These are phyloP conservation scores for Plutomurus gul DNA, from an alignment of 1,140 invertebrate genomes.

Conservation along the genomic window DNA sequence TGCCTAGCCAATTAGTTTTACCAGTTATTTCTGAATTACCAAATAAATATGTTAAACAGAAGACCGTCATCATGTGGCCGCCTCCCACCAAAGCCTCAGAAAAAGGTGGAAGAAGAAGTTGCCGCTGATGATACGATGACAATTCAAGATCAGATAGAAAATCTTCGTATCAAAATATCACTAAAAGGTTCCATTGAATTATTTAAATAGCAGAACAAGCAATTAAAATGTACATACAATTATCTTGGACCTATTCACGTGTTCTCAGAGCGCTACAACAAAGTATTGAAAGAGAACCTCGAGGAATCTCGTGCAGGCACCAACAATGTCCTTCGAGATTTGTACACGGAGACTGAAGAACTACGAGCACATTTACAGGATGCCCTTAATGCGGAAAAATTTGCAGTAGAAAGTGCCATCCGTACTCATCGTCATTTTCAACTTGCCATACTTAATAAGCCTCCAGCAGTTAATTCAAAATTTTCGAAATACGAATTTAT, in stretches of 20 bases:
- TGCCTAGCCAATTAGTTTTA: no score
- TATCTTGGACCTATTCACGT: background rate
- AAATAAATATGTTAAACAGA: no score
- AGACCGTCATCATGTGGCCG: constrained; percentile 32
- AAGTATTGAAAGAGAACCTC: constrained; percentile 48
- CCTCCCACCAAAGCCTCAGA: constrained; percentile 23
- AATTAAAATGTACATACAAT: background rate
- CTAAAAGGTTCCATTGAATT: constrained; percentile 33
- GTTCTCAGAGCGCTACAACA: constrained; percentile 48
- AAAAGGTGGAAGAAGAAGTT: constrained; percentile 8
- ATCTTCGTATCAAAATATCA: constrained; percentile 45
- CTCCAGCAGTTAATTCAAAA: background rate
- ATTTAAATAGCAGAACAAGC: background rate
- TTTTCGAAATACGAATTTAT: background rate
- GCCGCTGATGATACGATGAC: constrained; percentile 21
- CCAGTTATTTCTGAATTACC: no score
- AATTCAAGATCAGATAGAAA: constrained; percentile 49
- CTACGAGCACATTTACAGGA: constrained; percentile 43
- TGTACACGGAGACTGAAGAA: constrained; percentile 34
- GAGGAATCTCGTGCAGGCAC: constrained; percentile 49
- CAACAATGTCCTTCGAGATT: constrained; percentile 31
- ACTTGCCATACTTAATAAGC: constrained; percentile 39
- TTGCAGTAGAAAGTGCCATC: constrained; percentile 50
- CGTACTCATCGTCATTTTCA: constrained; percentile 51
- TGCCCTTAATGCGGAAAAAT: constrained; percentile 44